phyloP scores from a whole-genome alignment of 2,888 invertebrate species.

The Tetragonisca angustula region DNA sequence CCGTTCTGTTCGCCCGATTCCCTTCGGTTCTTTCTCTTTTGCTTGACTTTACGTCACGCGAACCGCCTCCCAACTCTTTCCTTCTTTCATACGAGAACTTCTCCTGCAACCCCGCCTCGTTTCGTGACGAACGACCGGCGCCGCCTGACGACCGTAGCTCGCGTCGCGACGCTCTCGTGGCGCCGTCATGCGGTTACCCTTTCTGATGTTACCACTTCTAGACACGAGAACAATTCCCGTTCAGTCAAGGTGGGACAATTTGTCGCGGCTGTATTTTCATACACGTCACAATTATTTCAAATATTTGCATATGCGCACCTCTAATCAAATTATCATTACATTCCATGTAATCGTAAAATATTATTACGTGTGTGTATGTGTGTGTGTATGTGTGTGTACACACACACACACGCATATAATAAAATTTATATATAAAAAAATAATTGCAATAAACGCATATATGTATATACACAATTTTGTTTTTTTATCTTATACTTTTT shows the following conservation, averaged over 20 bases:
- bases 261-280: slow-evolving; percentile 17
- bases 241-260: slow-evolving; percentile 29
- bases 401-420: neutral
- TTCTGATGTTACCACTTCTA: slow-evolving; percentile 21
- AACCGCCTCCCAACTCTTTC: slow-evolving; percentile 48
- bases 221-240: slow-evolving; percentile 27
- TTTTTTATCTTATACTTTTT: neutral
- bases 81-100: slow-evolving; percentile 51
- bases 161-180: slow-evolving; percentile 75
- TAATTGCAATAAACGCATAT: neutral
- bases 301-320: slow-evolving; percentile 2
- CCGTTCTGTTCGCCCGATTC: slow-evolving; percentile 19
- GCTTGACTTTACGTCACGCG: slow-evolving; percentile 41
- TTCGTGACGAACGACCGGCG: slow-evolving; percentile 64
- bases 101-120: slow-evolving; percentile 58
- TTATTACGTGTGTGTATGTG: neutral
- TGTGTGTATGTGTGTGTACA: too few relatives aligned
- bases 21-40: slow-evolving; percentile 50
- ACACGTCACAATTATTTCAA: slow-evolving; percentile 7
- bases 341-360: neutral
- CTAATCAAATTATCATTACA: neutral
- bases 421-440: neutral
- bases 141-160: slow-evolving; percentile 71
- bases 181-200: slow-evolving; percentile 72
- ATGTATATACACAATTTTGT: neutral